Evolutionary conservation across 2,888 invertebrate species (phyloP), one percentile per base, ranked within the genome.

Genomic region (Diarsia rubi): DNA sequence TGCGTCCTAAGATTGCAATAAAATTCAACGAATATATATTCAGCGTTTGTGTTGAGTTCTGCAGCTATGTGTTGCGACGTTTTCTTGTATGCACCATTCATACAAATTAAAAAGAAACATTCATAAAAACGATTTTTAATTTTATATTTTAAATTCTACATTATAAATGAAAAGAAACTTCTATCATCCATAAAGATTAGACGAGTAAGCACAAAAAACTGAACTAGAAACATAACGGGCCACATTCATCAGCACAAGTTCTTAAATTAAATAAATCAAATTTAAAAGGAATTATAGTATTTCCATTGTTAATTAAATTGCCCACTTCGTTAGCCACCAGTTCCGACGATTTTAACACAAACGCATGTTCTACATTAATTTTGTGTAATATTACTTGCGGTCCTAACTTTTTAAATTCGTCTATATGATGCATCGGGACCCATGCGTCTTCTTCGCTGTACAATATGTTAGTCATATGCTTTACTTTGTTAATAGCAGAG

Each of bases 351-450:
- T 54, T 84, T 21, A 86, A 78, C 12, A 82, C 82, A 69, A 86
- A 86, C 4, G 80, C 84, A 24, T 84, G 84, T 19, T 80, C 75
- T 2, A 84, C 79, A 63, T 79, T 78, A 2, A 86, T 70, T 75
- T 75, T 47, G 1, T 72, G 52, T 9, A 85, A 2, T 1, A 49
- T 64, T 19, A 83, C 60, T 11, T 81, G 52, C 0, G 68, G 78
- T 19, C 6, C 44, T 5, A 71, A 71, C 59, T 57, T 78, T 74
- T 78, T 82, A 47, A 86, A 80, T 63, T 81, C 76, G 54, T 79
- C 54, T 52, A 86, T 78, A 78, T 86, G 81, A 67, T 75, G 68
- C 64, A 78, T 77, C n/a, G 85, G 82, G 14, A 78, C 78, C 83
- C 83, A 86, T 75, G 70, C 77, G 31, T 86, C 83, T 70, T 76